These are phyloP conservation scores for Apamea sordens DNA, from an alignment of 2,888 invertebrate genomes.

Conservation along the genomic window DNA sequence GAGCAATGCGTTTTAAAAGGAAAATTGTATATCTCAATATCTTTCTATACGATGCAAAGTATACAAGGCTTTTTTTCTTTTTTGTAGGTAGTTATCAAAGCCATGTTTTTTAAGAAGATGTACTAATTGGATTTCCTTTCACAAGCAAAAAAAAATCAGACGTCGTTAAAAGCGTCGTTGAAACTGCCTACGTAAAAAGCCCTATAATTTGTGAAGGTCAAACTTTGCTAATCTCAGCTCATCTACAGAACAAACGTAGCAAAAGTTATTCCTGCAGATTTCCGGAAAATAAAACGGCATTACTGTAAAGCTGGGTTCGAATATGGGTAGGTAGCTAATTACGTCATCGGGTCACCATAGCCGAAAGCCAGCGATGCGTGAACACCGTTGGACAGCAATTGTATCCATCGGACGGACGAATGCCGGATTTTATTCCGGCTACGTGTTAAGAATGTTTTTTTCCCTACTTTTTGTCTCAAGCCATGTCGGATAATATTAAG, in stretches of 20 bases:
- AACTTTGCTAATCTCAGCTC: constrained; percentile 41
- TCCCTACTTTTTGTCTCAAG: constrained; percentile 59
- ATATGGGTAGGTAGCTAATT: constrained; percentile 70
- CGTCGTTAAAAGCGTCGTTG: constrained; percentile 3
- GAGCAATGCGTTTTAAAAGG: constrained; percentile 25
- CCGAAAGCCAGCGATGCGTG: constrained; percentile 69
- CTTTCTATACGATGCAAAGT: constrained; percentile 17
- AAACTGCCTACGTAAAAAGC: constrained; percentile 8
- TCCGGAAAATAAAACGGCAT: constrained; percentile 62
- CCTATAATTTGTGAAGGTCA: constrained; percentile 27
- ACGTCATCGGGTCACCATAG: constrained; percentile 68
- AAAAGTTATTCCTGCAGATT: constrained; percentile 55
- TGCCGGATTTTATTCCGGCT: constrained; percentile 70
- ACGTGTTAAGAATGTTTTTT: constrained; percentile 70
- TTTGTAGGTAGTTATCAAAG: constrained; percentile 26
- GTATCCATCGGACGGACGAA: constrained; percentile 66
- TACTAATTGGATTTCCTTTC: constrained; percentile 33
- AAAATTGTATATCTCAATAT: constrained; percentile 10
- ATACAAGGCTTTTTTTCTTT: constrained; percentile 8
- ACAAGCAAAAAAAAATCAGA: neutral
- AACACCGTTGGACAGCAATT: constrained; percentile 68
- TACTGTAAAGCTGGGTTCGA: constrained; percentile 59
- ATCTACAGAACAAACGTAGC: constrained; percentile 44
- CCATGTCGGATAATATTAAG: constrained; percentile 65
- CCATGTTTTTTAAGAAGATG: neutral